Evolutionary conservation across 2,113 vertebrate genomes (phyloP), one percentile per base, ranked within the genome.

Genomic region (Macroglossus sobrinus): DNA sequence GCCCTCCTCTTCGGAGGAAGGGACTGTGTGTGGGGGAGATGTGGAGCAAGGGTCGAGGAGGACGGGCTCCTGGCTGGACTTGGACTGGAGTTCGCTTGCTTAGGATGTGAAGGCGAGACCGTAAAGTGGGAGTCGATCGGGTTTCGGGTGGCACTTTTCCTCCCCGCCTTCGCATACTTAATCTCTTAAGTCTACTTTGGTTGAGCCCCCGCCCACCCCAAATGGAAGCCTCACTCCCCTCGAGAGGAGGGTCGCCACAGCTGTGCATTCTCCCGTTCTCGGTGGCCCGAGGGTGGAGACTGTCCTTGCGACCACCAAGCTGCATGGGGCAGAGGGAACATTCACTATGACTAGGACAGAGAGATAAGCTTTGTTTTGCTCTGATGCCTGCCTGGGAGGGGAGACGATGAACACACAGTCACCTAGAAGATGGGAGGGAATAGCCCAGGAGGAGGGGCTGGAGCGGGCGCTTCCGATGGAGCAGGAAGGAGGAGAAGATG

Each of bases 401-500:
- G 11, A 72, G 57, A 0, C 7, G 28, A 50, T 30, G 43, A 33
- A 0, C 43, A n/a, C 38, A 82, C 28, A 3, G 26, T 15, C 47
- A 9, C 55, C 11, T 63, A 35, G 13, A 66, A 43, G 33, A 21
- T 22, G 47, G 15, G 47, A 26, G 11, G 15, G 30, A 43, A 59
- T 24, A 26, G 4, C 71, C 35, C 3, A 1, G 72, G 16, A 22
- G 28, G 35, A 79, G 1, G 7, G 4, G 7, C 14, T 12, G 33
- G 14, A 76, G 8, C 22, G 55, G 35, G 61, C 21, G 3, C 15
- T 28, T 18, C 21, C 5, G 1, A 4, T 4, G 0, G 9, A 40
- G n/a, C 33, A 43, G 50, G 40, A n/a, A 2, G 2, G 13, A 66
- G 11, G 33, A 59, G 63, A 72, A 18, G 35, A 12, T 35, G 19